phyloP scores from a whole-genome alignment of 1,140 invertebrate species.

The Lordiphosa collinella region DNA sequence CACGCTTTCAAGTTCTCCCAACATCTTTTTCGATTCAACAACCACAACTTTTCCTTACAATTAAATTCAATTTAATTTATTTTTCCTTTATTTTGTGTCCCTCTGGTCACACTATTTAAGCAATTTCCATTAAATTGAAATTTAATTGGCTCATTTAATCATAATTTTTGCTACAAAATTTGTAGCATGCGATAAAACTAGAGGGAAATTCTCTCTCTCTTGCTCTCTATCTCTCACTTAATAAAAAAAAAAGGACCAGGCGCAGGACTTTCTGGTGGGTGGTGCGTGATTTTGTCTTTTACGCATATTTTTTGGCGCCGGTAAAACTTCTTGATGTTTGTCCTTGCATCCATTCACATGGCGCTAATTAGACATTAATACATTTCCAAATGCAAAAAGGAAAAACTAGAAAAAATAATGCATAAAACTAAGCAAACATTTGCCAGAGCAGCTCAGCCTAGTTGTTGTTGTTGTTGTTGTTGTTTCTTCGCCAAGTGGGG shows the following conservation, averaged over 20 bases:
- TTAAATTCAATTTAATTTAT: no score
- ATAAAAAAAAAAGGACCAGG: constrained; percentile 21
- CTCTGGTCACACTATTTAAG: no score
- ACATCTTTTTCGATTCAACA: no score
- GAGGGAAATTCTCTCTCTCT: constrained; percentile 58
- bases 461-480: not conserved
- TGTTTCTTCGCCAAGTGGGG: constrained; percentile 40
- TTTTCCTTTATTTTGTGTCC: no score
- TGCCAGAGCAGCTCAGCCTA: constrained; percentile 30
- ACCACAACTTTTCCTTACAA: no score
- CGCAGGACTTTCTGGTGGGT: constrained; percentile 14
- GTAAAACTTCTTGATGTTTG: constrained; percentile 21
- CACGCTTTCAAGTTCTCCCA: no score
- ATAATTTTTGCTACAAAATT: not conserved
- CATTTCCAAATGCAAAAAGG: constrained; percentile 30
- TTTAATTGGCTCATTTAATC: not conserved
- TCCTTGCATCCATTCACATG: constrained; percentile 20
- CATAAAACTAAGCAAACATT: constrained; percentile 49
- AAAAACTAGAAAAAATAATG: constrained; percentile 17
- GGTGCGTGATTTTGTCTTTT: constrained; percentile 17
- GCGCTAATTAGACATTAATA: constrained; percentile 74
- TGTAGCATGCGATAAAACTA: constrained; percentile 50
- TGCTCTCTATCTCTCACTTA: not conserved
- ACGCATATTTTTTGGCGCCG: constrained; percentile 57
- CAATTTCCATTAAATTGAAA: not conserved